Percentiles rank a stretch among this genome's conserved stretches.
Evolutionary conservation across 1,140 invertebrate genomes (phyloP).

Genomic region (Bilobella aurantiaca): DNA sequence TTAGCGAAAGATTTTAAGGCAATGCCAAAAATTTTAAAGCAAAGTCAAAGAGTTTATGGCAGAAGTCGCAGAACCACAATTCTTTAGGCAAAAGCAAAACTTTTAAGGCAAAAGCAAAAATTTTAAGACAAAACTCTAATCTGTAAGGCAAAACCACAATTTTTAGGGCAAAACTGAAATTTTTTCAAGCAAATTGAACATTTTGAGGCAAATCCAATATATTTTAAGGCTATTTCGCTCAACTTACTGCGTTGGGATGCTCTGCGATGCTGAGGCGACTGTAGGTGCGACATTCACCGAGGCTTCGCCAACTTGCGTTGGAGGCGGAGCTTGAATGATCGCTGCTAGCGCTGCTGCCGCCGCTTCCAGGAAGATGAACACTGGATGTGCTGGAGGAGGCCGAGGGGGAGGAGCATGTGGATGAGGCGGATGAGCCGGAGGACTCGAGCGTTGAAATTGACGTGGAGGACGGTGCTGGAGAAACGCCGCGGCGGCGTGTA

Average conservation of each 20-base stretch:
- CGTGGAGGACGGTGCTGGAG: neutral
- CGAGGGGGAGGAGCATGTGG: neutral
- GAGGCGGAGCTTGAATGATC: neutral
- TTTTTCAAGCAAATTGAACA: too few relatives aligned
- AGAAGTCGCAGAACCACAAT: too few relatives aligned
- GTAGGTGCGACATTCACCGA: constrained; percentile 14
- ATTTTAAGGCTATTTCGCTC: too few relatives aligned
- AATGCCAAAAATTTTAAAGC: too few relatives aligned
- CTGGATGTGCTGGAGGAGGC: neutral
- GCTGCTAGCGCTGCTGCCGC: neutral
- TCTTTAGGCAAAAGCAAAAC: too few relatives aligned
- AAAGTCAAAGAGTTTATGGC: too few relatives aligned
- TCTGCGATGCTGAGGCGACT: constrained; percentile 22
- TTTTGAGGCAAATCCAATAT: too few relatives aligned
- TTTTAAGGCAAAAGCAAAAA: too few relatives aligned
- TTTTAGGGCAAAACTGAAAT: too few relatives aligned
- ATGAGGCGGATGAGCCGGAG: neutral
- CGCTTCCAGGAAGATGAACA: neutral
- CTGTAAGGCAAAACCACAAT: too few relatives aligned
- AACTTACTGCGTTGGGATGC: constrained; percentile 21
- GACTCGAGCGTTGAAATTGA: neutral
- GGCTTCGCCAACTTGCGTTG: constrained; percentile 7
- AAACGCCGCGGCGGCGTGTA: neutral
- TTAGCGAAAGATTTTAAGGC: too few relatives aligned
- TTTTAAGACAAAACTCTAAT: too few relatives aligned